A percentile compares a stretch with the other conserved stretches of the same genome.
Conservation (phyloP, 2,888 invertebrate species). For the Thymelicus acteon region DNA sequence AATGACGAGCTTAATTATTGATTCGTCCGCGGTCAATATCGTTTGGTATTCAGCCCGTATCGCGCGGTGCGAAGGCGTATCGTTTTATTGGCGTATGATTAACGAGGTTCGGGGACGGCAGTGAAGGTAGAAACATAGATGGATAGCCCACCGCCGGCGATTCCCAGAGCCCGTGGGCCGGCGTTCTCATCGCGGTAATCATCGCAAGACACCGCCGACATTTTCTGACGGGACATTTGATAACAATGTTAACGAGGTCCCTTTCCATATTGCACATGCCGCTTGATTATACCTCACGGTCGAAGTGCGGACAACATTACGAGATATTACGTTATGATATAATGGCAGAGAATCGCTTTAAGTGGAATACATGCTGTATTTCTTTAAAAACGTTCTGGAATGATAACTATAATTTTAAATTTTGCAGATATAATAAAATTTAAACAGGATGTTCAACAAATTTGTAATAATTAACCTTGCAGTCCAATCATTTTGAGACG, state of each 20-base stretch:
- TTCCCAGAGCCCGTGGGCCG: conserved; percentile 63
- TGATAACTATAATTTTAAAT: conserved; percentile 4
- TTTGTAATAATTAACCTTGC: conserved; percentile 11
- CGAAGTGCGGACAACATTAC: conserved; percentile 19
- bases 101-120: conserved; percentile 61
- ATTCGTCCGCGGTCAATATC: conserved; percentile 14
- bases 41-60: conserved; percentile 28
- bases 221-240: conserved; percentile 46
- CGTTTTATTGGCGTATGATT: conserved; percentile 60
- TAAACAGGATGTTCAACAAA: conserved; percentile 6
- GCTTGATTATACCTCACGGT: conserved; percentile 28
- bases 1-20: conserved; percentile 22
- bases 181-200: conserved; percentile 59
- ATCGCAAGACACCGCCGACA: conserved; percentile 43
- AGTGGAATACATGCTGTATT: conserved; percentile 11
- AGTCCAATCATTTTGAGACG: too few species aligned
- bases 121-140: conserved; percentile 47
- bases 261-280: conserved; percentile 38
- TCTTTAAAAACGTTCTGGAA: conserved; percentile 18
- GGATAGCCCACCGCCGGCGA: conserved; percentile 70
- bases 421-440: background rate
- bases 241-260: conserved; percentile 38
- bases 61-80: conserved; percentile 29
- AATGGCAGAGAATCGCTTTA: conserved; percentile 20
- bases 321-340: conserved; percentile 33